Conservation (phyloP, 2,888 invertebrate genomes). For the Dinocampus coccinellae region DNA sequence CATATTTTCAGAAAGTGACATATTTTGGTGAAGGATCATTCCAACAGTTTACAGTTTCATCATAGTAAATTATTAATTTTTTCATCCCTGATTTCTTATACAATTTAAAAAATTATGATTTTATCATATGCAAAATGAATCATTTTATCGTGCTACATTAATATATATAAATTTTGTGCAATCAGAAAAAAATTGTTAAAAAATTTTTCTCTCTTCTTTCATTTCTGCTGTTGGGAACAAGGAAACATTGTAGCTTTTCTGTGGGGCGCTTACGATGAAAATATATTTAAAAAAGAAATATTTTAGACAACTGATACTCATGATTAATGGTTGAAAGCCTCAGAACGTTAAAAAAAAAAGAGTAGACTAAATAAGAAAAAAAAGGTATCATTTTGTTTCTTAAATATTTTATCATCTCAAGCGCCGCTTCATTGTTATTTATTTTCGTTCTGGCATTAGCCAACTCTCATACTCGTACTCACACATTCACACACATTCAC, state of each 20-base stretch:
- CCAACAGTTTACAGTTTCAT: background rate
- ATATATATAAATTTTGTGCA: conserved; percentile 4
- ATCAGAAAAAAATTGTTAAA: background rate
- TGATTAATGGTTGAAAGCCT: background rate
- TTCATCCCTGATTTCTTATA: background rate
- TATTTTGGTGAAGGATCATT: background rate
- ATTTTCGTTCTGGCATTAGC: background rate
- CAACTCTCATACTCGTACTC: background rate
- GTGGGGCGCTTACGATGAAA: conserved; percentile 20
- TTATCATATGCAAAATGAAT: background rate
- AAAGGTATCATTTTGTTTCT: background rate
- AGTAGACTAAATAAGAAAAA: background rate
- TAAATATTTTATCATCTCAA: background rate
- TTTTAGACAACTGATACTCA: conserved; percentile 11
- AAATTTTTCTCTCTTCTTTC: background rate
- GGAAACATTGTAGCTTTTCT: conserved; percentile 42
- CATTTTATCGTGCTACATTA: conserved; percentile 4
- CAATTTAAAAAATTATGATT: conserved; percentile 4
- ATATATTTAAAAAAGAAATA: conserved; percentile 9
- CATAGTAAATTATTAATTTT: background rate
- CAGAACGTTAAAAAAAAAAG: background rate
- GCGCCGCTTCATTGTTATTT: background rate
- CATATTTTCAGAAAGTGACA: background rate
- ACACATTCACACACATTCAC: background rate
- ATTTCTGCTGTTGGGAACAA: conserved; percentile 43